Evolutionary conservation across 2,113 vertebrate genomes (phyloP).

Genomic region (Catharus fuscescens): DNA sequence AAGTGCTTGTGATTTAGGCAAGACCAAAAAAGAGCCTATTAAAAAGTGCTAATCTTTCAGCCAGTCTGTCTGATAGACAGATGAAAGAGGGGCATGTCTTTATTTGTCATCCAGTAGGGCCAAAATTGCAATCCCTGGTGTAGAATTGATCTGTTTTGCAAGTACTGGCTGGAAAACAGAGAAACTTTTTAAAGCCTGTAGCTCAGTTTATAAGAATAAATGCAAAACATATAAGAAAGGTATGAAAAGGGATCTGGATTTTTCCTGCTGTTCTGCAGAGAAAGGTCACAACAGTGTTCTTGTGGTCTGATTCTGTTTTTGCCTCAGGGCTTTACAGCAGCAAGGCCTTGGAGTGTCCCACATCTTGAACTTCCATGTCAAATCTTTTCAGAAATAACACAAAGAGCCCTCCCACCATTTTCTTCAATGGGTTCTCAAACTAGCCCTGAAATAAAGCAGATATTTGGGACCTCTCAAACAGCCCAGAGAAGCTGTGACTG

Average conservation of each 20-base stretch:
- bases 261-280: neutral
- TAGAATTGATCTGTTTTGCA: slow-evolving; percentile 4
- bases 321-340: neutral
- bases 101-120: neutral
- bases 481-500: neutral
- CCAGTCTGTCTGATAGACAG: neutral
- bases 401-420: neutral
- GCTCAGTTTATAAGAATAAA: neutral
- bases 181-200: neutral
- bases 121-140: neutral
- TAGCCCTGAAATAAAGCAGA: neutral
- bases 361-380: neutral
- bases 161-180: neutral
- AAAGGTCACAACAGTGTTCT: neutral
- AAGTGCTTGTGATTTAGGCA: neutral
- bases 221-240: neutral
- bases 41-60: neutral
- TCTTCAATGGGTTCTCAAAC: neutral
- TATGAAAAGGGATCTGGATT: neutral
- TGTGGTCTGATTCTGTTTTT: neutral
- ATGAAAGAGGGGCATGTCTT: neutral
- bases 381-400: neutral
- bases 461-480: neutral
- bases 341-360: neutral
- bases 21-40: neutral